Percentiles rank a stretch among this genome's conserved stretches.
Conservation (phyloP, 2,888 invertebrate genomes). For the Lamellibrachia satsuma region DNA sequence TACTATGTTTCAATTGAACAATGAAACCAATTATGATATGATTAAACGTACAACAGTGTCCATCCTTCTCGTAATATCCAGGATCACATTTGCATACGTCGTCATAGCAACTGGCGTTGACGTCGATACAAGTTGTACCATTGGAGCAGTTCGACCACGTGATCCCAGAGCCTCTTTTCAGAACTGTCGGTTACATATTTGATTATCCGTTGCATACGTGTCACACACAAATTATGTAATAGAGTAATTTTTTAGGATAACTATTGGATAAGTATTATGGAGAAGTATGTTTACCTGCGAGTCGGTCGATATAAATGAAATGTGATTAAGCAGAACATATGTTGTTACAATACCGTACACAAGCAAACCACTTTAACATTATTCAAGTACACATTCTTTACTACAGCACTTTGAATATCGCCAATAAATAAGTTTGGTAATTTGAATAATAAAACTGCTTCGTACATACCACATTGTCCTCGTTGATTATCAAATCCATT, state of each 20-base stretch:
- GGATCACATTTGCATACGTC: slow-evolving; percentile 23
- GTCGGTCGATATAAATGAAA: background rate
- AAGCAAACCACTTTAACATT: too few species aligned
- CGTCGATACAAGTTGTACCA: slow-evolving; percentile 19
- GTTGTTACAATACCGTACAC: background rate
- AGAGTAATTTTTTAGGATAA: background rate
- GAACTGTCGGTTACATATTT: background rate
- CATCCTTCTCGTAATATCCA: slow-evolving; percentile 26
- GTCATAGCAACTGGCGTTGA: background rate
- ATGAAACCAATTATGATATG: background rate
- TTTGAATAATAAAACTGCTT: background rate
- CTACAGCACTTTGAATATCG: too few species aligned
- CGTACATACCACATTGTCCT: background rate
- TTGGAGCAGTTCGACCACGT: background rate
- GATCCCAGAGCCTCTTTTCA: background rate
- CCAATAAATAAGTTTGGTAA: background rate
- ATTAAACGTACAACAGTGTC: slow-evolving; percentile 21
- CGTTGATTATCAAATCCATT: slow-evolving; percentile 14
- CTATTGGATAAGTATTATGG: background rate
- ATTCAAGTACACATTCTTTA: too few species aligned
- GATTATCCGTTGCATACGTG: background rate
- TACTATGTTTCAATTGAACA: background rate
- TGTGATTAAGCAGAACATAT: background rate
- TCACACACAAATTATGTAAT: background rate
- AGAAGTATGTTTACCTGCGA: background rate